phyloP scores from a whole-genome alignment of 2,888 invertebrate genomes.

The Athripsodes cinereus region DNA sequence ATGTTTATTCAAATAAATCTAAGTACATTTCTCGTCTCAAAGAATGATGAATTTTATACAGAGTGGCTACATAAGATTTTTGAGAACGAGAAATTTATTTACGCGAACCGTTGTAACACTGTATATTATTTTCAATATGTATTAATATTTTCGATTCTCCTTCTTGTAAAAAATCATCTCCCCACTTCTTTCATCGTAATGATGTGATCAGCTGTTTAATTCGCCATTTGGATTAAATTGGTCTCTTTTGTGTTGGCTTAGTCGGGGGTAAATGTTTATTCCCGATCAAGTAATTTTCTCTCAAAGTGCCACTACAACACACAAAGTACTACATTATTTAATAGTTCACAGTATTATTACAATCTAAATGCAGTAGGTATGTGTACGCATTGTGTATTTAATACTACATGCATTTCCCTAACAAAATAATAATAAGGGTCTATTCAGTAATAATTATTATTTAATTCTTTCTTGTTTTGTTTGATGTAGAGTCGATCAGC shows the following conservation, averaged over 20 bases:
- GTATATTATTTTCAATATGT: too few relatives aligned
- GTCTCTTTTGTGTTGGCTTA: slow-evolving; percentile 10
- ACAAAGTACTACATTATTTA: background rate
- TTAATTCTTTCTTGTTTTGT: background rate
- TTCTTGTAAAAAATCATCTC: background rate
- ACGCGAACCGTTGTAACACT: too few relatives aligned
- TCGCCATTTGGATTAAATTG: slow-evolving; percentile 13
- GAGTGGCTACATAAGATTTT: too few relatives aligned
- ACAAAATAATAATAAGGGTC: slow-evolving; percentile 7
- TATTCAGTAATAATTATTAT: slow-evolving; percentile 17
- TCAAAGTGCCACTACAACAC: slow-evolving; percentile 8
- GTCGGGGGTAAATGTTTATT: slow-evolving; percentile 19
- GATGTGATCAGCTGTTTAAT: too few relatives aligned
- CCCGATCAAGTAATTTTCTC: slow-evolving; percentile 17
- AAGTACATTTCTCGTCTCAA: too few relatives aligned
- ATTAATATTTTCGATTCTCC: too few relatives aligned
- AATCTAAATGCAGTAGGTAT: background rate
- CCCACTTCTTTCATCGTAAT: slow-evolving; percentile 3
- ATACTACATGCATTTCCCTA: slow-evolving; percentile 11
- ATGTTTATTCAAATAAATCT: too few relatives aligned
- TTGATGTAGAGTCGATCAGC: slow-evolving; percentile 15
- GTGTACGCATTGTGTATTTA: slow-evolving; percentile 1
- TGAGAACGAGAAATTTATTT: too few relatives aligned
- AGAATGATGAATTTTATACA: too few relatives aligned
- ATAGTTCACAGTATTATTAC: too few relatives aligned